Conservation (phyloP, 2,113 vertebrate genomes). For the Ovibos moschatus region DNA sequence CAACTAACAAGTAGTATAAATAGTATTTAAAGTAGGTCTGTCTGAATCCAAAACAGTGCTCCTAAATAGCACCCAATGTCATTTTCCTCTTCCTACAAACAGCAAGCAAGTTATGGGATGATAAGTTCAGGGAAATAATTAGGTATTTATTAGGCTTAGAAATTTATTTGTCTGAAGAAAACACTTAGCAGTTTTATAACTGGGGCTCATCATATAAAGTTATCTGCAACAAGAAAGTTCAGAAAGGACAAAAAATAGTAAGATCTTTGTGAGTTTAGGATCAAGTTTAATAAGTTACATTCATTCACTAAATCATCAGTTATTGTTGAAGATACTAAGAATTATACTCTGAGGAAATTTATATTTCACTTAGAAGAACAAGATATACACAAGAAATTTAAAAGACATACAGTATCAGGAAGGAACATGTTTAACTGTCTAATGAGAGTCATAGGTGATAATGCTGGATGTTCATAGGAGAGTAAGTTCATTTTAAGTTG, state of each 20-base stretch:
- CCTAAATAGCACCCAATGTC: not conserved
- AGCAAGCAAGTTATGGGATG: not conserved
- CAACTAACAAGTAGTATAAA: not conserved
- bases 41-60: not conserved
- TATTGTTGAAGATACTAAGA: not conserved
- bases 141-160: not conserved
- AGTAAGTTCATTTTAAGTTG: not conserved
- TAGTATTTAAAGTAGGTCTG: not conserved
- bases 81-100: not conserved
- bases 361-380: not conserved
- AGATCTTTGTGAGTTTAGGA: not conserved
- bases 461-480: not conserved
- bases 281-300: not conserved
- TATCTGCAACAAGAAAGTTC: not conserved
- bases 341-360: not conserved
- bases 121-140: not conserved
- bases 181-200: not conserved
- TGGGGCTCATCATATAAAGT: not conserved
- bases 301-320: not conserved
- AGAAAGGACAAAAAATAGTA: not conserved
- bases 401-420: not conserved
- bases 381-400: not conserved
- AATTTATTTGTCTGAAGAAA: not conserved
- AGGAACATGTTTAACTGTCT: not conserved
- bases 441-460: not conserved